Evolutionary conservation across 1,140 invertebrate genomes (phyloP).

Genomic region (Cydia strobilella): DNA sequence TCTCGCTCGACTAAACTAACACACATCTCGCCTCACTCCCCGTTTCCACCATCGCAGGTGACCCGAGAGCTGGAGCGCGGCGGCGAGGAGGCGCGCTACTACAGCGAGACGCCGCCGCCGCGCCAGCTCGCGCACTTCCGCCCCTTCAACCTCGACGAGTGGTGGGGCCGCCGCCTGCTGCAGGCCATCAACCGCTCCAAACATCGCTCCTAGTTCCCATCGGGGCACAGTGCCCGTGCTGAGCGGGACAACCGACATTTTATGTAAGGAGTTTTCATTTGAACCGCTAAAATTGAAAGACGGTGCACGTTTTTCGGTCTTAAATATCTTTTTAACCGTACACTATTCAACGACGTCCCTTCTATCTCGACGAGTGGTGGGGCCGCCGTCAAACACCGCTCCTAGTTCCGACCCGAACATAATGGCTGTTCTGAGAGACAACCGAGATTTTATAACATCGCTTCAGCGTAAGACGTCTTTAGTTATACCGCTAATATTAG

Average conservation of each 20-base stretch:
- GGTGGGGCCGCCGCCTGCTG: constrained; percentile 66
- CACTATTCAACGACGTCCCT: constrained; percentile 49
- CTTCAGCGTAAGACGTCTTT: no score
- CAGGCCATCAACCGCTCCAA: constrained; percentile 73
- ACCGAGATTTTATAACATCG: no score
- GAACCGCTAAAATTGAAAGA: no score
- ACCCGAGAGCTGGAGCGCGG: constrained; percentile 70
- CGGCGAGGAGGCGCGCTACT: constrained; percentile 68
- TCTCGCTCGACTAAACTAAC: constrained; percentile 15
- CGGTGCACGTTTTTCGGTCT: no score
- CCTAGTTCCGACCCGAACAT: constrained; percentile 49
- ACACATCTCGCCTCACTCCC: neutral
- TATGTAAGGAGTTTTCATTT: no score
- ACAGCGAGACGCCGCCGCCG: constrained; percentile 59
- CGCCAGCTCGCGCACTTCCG: constrained; percentile 70
- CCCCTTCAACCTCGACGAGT: constrained; percentile 75
- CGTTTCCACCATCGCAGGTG: constrained; percentile 55
- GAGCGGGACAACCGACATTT: no score
- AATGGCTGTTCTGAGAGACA: no score
- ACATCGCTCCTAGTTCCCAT: constrained; percentile 70
- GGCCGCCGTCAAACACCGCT: constrained; percentile 68
- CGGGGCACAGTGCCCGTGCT: no score
- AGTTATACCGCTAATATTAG: no score
- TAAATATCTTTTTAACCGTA: no score
- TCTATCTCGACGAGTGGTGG: constrained; percentile 74